Evolutionary conservation across 2,113 vertebrate species (phyloP).

Genomic region (Muntiacus muntjak): DNA sequence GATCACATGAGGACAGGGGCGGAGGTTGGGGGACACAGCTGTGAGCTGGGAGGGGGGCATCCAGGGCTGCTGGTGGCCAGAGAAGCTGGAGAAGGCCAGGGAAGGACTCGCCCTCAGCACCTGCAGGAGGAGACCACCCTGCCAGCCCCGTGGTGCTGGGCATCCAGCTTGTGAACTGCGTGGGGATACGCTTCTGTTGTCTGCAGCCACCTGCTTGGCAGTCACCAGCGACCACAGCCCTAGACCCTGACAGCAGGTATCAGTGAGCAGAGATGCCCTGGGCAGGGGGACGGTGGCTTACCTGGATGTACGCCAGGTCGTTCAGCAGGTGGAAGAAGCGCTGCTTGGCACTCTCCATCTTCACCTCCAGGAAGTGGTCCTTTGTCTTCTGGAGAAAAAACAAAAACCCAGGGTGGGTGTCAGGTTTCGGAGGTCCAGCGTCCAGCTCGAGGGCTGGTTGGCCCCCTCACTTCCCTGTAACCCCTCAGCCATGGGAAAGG

Average conservation of each 20-base stretch:
- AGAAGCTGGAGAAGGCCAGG: background rate
- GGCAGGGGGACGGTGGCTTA: constrained; percentile 46
- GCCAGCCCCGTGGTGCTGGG: rapidly evolving
- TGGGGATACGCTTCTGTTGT: too few relatives aligned
- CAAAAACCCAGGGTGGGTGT: rapidly evolving
- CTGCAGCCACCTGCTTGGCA: background rate
- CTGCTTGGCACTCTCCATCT: constrained; percentile 89
- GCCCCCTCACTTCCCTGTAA: rapidly evolving
- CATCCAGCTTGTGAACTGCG: too few relatives aligned
- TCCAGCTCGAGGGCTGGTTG: rapidly evolving
- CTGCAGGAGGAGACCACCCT: rapidly evolving
- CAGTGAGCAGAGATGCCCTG: rapidly evolving
- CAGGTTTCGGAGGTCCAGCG: rapidly evolving
- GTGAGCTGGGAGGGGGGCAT: rapidly evolving
- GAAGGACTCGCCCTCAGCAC: background rate
- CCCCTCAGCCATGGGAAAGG: rapidly evolving
- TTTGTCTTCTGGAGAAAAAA: constrained; percentile 80
- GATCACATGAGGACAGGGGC: background rate
- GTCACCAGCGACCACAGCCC: background rate
- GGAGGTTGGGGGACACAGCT: rapidly evolving
- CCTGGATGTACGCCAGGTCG: constrained; percentile 91
- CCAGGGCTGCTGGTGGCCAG: rapidly evolving
- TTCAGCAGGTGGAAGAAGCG: constrained; percentile 92
- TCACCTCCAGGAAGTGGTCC: constrained; percentile 92
- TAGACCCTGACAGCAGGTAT: rapidly evolving